Evolutionary conservation across 2,113 vertebrate genomes (phyloP), one percentile per base, ranked within the genome.

Genomic region (Oryzias melastigma): DNA sequence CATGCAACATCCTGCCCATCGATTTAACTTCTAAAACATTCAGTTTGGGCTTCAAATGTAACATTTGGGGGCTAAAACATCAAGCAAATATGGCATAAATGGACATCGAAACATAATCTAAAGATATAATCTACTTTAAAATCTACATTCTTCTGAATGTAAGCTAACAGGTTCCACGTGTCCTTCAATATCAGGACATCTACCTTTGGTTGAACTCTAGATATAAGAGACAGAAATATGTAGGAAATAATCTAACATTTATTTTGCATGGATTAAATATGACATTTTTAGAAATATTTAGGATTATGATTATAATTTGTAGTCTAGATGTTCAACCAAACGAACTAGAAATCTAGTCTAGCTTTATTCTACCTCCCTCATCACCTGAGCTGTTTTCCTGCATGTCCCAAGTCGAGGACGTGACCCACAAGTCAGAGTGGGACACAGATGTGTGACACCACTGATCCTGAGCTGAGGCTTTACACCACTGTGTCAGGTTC

Each of bases 381-480:
- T 86, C 84, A 87, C 84, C 84, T 86, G 68, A 61, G 52, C 58
- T 7, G 57, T 75, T 65, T 65, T 77, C 73, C 4, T 83, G 73
- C 81, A 82, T 85, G 40, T 85, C 67, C 80, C 83, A 88, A 17
- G 73, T 52, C 49, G 65, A 62, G 76, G 81, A 73, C 68, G 66
- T 82, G 68, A 19, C 57, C 77, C 81, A 83, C 66, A 27, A 42
- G 65, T 87, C 75, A 47, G 68, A 68, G 44, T 56, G 62, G 40
- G 51, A 67, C 55, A 17, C 5, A 20, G 73, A 71, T 4, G 65
- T 49, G 42, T 16, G 64, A 49, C 44, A 63, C 73, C 70, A 62
- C 51, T 20, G 43, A 41, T 40, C 60, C 17, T 48, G 24, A 2
- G 67, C 7, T 8, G 77, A 50, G 0, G 49, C 46, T 76, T 67